Percentiles rank a stretch among this genome's conserved stretches.
These are phyloP conservation scores for Anableps anableps DNA, from an alignment of 2,797 vertebrate genomes.

Conservation along the genomic window DNA sequence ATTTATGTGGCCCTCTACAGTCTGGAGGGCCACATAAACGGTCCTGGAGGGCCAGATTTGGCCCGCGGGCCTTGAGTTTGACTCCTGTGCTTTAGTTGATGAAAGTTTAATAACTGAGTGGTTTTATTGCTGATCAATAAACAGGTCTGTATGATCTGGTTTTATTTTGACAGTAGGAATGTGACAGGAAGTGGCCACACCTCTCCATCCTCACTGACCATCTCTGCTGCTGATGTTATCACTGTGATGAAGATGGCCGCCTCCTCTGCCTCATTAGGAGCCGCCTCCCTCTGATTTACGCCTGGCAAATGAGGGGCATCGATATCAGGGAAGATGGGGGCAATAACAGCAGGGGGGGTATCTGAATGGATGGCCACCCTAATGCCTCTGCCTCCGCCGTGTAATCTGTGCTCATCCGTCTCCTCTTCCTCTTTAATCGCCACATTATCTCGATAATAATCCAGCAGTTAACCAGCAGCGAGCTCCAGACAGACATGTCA, in stretches of 20 bases:
- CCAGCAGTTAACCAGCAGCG: slow-evolving; percentile 78
- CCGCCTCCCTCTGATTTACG: slow-evolving; percentile 62
- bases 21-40: too few relatives aligned
- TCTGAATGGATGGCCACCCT: slow-evolving; percentile 72
- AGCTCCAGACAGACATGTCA: slow-evolving; percentile 84
- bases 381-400: slow-evolving; percentile 72
- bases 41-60: too few relatives aligned
- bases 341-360: slow-evolving; percentile 61
- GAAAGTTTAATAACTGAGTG: background rate
- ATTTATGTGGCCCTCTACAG: too few relatives aligned
- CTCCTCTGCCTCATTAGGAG: slow-evolving; percentile 62
- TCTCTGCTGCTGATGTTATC: slow-evolving; percentile 21
- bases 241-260: slow-evolving; percentile 29
- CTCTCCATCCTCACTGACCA: background rate
- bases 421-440: slow-evolving; percentile 78
- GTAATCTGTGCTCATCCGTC: slow-evolving; percentile 77
- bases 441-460: slow-evolving; percentile 86
- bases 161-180: slow-evolving; percentile 2
- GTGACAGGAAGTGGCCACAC: background rate
- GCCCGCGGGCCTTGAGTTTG: too few relatives aligned
- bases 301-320: slow-evolving; percentile 59
- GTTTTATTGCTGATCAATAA: background rate
- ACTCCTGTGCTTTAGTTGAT: background rate
- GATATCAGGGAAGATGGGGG: slow-evolving; percentile 74
- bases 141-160: background rate